These are phyloP conservation scores for Cydia amplana DNA, from an alignment of 1,140 invertebrate species.

Conservation along the genomic window DNA sequence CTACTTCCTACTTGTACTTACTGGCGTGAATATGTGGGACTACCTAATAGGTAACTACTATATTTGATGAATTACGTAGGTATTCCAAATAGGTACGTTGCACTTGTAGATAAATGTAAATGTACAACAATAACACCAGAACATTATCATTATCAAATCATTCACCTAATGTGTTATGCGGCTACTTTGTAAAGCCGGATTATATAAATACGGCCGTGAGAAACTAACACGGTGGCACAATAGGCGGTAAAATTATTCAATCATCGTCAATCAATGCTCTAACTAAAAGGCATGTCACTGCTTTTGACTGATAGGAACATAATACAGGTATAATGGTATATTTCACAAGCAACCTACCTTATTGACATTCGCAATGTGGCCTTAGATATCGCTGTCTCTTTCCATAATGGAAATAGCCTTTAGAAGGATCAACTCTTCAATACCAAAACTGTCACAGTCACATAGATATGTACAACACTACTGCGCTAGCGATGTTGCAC, in stretches of 20 bases:
- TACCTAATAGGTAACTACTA: too few species aligned
- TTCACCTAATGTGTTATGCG: not conserved
- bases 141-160: constrained; percentile 30
- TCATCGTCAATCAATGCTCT: not conserved
- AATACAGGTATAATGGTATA: not conserved
- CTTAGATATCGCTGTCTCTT: not conserved
- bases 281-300: not conserved
- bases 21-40: too few species aligned
- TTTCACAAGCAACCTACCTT: constrained; percentile 11
- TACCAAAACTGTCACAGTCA: not conserved
- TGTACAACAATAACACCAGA: constrained; percentile 22
- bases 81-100: constrained; percentile 15
- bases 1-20: not conserved
- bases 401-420: not conserved
- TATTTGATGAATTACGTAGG: not conserved
- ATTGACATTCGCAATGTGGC: constrained; percentile 16
- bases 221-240: constrained; percentile 8
- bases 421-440: not conserved
- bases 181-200: not conserved
- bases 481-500: not conserved
- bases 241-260: not conserved
- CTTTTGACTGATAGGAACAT: too few species aligned
- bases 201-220: not conserved
- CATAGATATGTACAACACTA: not conserved
- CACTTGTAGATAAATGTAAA: constrained; percentile 25